phyloP scores from a whole-genome alignment of 2,113 vertebrate genomes.

The Thryonomys swinderianus region DNA sequence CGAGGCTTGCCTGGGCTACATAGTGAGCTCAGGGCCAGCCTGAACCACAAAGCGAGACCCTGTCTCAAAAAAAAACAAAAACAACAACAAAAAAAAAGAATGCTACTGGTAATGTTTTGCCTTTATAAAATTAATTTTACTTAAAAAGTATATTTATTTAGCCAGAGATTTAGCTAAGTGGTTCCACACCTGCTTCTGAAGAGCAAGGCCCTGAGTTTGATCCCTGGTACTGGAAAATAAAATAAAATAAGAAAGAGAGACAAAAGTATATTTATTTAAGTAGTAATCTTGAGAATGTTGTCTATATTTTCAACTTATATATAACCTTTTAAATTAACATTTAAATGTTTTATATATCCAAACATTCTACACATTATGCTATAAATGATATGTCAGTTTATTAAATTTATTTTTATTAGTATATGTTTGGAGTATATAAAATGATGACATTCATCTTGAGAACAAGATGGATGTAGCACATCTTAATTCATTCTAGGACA shows the following conservation, averaged over 20 bases:
- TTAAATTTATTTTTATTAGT: background rate
- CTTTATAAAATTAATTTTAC: background rate
- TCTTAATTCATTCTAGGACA: background rate
- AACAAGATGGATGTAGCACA: background rate
- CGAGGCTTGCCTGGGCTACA: no score
- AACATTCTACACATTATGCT: background rate
- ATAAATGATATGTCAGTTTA: background rate
- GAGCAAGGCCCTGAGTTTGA: no score
- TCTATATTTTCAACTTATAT: conserved; percentile 12
- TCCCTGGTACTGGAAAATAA: no score
- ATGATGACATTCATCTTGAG: background rate
- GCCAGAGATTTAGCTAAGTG: no score
- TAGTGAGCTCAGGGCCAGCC: no score
- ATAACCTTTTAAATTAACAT: conserved; percentile 31
- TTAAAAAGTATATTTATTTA: conserved; percentile 8
- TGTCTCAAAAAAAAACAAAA: no score
- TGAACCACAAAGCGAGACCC: no score
- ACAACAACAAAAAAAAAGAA: no score
- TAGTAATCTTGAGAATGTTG: conserved; percentile 3
- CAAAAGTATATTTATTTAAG: conserved; percentile 27
- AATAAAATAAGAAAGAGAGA: no score
- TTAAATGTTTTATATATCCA: background rate
- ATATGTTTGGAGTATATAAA: background rate
- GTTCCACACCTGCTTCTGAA: no score
- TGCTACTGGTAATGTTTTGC: no score